Percentiles rank a stretch among this genome's conserved stretches.
phyloP scores from a whole-genome alignment of 1,140 invertebrate genomes.

The Gonioctena quinquepunctata region DNA sequence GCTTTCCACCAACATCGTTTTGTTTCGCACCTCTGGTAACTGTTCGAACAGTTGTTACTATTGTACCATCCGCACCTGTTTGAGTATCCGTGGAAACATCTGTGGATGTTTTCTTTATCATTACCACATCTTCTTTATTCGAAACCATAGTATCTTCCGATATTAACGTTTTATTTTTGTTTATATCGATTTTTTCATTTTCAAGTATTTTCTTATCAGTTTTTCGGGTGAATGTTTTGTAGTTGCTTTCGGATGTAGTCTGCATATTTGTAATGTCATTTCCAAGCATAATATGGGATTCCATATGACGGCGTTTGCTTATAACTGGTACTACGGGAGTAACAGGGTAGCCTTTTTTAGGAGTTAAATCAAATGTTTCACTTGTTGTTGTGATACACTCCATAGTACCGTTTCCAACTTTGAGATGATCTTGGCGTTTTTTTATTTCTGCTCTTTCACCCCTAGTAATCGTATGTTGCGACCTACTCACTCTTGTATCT shows the following conservation, averaged over 20 bases:
- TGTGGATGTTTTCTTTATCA: constrained; percentile 43
- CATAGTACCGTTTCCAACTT: constrained; percentile 59
- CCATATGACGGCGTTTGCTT: constrained; percentile 62
- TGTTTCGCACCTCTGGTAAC: too few species aligned
- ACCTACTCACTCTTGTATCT: constrained; percentile 56
- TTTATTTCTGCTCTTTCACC: constrained; percentile 62
- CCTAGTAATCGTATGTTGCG: constrained; percentile 56
- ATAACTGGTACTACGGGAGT: constrained; percentile 30
- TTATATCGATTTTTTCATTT: background rate
- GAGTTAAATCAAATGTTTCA: constrained; percentile 58
- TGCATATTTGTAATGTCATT: constrained; percentile 60
- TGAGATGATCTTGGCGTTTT: constrained; percentile 61
- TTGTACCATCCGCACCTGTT: constrained; percentile 60
- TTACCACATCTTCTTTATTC: constrained; percentile 30
- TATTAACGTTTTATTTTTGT: constrained; percentile 25
- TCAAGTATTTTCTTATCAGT: constrained; percentile 50
- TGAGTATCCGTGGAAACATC: constrained; percentile 53
- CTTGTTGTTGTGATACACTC: constrained; percentile 59
- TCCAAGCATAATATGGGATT: constrained; percentile 67
- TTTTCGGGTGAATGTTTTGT: constrained; percentile 63
- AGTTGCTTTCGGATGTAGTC: constrained; percentile 66
- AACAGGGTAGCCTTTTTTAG: constrained; percentile 47
- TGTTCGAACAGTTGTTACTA: constrained; percentile 57
- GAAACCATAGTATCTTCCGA: constrained; percentile 26
- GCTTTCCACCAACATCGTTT: constrained; percentile 22